phyloP scores from a whole-genome alignment of 2,888 invertebrate genomes.

The Himalopsyche tibetana region DNA sequence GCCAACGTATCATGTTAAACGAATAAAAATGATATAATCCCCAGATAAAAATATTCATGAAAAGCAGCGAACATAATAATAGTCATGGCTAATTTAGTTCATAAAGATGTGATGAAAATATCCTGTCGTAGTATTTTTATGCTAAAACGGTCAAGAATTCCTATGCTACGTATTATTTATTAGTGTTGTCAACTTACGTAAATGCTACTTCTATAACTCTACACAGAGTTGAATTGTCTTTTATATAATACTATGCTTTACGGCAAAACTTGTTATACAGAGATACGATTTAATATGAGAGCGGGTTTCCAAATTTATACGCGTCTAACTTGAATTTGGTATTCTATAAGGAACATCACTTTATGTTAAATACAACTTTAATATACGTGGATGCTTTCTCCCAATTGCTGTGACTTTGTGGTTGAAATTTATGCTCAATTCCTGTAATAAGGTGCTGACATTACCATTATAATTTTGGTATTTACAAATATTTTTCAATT shows the following conservation, averaged over 20 bases:
- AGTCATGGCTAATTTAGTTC: background rate
- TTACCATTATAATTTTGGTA: no score
- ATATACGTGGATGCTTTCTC: no score
- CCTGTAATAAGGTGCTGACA: no score
- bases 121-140: background rate
- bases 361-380: background rate
- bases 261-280: background rate
- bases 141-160: background rate
- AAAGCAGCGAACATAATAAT: background rate
- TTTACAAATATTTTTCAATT: no score
- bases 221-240: background rate
- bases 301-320: background rate
- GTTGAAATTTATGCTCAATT: no score
- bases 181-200: conserved; percentile 25
- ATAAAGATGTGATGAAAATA: background rate
- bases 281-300: background rate
- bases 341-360: background rate
- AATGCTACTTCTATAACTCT: conserved; percentile 1
- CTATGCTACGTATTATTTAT: background rate
- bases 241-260: background rate
- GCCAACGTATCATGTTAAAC: conserved; percentile 22
- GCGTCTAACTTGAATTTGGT: background rate
- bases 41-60: background rate
- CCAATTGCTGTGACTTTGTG: no score
- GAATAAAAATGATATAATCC: background rate